Evolutionary conservation across 2,888 invertebrate genomes (phyloP).

Genomic region (Macaria liturata): DNA sequence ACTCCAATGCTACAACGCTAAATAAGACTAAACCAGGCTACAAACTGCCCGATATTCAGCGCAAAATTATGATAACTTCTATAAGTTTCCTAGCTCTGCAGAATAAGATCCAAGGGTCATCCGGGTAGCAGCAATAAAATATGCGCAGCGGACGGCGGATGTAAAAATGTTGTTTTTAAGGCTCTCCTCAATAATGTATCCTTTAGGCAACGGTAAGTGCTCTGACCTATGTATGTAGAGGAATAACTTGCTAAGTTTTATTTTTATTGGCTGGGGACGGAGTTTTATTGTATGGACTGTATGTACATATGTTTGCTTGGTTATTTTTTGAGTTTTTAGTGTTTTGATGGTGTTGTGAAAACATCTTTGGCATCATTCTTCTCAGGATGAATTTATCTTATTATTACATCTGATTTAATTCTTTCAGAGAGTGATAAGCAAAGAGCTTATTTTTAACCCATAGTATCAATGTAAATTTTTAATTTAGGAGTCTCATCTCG

Average conservation of each 20-base stretch:
- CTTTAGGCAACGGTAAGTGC: conserved; percentile 74
- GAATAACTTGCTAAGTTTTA: conserved; percentile 12
- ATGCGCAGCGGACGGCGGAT: conserved; percentile 72
- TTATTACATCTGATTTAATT: too few relatives aligned
- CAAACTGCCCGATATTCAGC: conserved; percentile 38
- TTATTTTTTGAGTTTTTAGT: not conserved
- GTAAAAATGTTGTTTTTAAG: conserved; percentile 82
- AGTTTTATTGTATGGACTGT: conserved; percentile 12
- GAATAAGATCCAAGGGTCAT: conserved; percentile 72
- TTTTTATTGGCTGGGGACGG: conserved; percentile 16
- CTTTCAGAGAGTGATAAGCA: too few relatives aligned
- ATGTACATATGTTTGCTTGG: conserved; percentile 1
- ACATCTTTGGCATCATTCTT: too few relatives aligned
- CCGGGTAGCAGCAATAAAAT: conserved; percentile 77
- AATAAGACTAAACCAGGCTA: too few relatives aligned
- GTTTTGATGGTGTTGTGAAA: not conserved
- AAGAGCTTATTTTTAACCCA: too few relatives aligned
- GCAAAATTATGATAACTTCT: conserved; percentile 15
- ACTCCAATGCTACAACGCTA: too few relatives aligned
- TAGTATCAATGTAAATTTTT: too few relatives aligned
- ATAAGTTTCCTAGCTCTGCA: conserved; percentile 49
- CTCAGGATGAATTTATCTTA: too few relatives aligned
- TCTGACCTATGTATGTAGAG: conserved; percentile 49
- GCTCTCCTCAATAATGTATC: conserved; percentile 75
- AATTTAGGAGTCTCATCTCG: too few relatives aligned